Evolutionary conservation across 2,888 invertebrate species (phyloP).

Genomic region (Chydorus sphaericus): DNA sequence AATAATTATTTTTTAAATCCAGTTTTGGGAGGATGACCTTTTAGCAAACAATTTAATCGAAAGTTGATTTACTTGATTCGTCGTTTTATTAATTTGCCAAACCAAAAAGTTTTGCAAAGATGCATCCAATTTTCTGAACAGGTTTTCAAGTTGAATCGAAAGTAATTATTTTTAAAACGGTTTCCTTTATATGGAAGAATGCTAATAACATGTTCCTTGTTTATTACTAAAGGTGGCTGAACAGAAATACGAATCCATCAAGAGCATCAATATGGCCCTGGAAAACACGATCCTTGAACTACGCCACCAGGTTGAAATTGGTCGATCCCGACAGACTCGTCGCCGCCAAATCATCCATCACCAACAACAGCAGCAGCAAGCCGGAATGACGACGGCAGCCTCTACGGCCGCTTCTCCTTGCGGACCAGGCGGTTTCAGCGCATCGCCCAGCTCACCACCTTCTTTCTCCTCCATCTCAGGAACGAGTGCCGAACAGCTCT

Average conservation of each 20-base stretch:
- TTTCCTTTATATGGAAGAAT: no score
- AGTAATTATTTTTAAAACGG: no score
- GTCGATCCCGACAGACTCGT: slow-evolving; percentile 5
- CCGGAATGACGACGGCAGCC: not conserved
- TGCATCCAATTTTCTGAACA: no score
- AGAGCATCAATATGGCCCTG: slow-evolving; percentile 38
- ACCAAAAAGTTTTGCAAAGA: no score
- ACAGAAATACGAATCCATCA: slow-evolving; percentile 41
- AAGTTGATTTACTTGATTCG: no score
- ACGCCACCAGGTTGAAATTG: slow-evolving; percentile 29
- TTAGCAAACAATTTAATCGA: no score
- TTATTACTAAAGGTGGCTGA: slow-evolving; percentile 35
- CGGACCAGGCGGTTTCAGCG: slow-evolving; percentile 5
- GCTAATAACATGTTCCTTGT: no score
- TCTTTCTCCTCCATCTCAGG: slow-evolving; percentile 12
- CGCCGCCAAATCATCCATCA: slow-evolving; percentile 5
- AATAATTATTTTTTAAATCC: no score
- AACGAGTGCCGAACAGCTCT: slow-evolving; percentile 13
- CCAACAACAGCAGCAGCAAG: no score
- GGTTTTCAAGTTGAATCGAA: no score
- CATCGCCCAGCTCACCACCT: slow-evolving; percentile 13
- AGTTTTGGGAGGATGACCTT: no score
- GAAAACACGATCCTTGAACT: slow-evolving; percentile 41
- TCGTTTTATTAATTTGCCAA: no score
- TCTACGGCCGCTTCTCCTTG: not conserved